phyloP scores from a whole-genome alignment of 2,113 vertebrate species.

The Plectropomus leopardus region DNA sequence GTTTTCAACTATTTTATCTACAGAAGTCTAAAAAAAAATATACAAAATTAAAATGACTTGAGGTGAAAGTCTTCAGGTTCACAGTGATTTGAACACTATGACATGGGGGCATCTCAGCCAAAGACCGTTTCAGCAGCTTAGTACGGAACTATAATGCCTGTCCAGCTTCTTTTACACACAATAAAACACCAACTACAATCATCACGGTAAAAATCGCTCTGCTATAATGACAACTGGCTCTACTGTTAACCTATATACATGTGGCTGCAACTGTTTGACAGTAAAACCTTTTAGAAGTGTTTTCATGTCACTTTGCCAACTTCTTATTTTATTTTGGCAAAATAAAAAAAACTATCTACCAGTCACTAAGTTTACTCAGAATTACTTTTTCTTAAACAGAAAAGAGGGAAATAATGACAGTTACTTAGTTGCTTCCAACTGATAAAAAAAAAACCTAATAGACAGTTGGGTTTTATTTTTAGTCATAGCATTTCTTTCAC shows the following conservation, averaged over 20 bases:
- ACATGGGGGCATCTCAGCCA: neutral
- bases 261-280: conserved; percentile 9
- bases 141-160: conserved; percentile 32
- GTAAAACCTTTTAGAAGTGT: neutral
- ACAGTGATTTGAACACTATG: conserved; percentile 26
- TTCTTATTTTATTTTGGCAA: neutral
- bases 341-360: neutral
- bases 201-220: conserved; percentile 3
- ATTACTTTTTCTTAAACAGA: neutral
- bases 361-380: neutral
- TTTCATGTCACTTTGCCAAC: neutral
- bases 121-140: conserved; percentile 55
- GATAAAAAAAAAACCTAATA: neutral
- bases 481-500: too few relatives aligned
- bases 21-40: conserved; percentile 13
- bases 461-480: too few relatives aligned
- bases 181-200: conserved; percentile 8
- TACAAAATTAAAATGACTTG: conserved; percentile 23
- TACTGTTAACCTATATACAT: conserved; percentile 31
- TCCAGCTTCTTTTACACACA: conserved; percentile 27
- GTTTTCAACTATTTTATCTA: conserved; percentile 11
- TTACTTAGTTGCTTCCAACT: neutral
- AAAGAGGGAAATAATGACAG: neutral
- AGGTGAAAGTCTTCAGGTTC: conserved; percentile 33
- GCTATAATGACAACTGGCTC: conserved; percentile 5